Conservation (phyloP, 2,888 invertebrate genomes). For the Bombylius major region DNA sequence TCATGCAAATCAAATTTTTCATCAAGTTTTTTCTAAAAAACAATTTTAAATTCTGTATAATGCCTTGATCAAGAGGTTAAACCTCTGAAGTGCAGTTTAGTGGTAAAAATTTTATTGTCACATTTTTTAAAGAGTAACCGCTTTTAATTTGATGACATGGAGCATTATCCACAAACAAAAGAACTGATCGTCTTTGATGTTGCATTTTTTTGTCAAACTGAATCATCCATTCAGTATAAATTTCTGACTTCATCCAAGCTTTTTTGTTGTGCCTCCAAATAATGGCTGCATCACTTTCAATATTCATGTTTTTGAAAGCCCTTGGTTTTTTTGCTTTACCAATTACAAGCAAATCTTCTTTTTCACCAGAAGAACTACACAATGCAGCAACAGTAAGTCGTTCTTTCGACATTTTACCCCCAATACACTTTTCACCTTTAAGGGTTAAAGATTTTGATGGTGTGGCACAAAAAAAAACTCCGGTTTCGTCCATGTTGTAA, state of each 20-base stretch:
- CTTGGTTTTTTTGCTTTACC: background rate
- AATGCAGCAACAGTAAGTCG: slow-evolving; percentile 14
- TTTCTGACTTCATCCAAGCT: background rate
- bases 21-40: too few relatives aligned
- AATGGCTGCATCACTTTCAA: background rate
- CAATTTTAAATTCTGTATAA: slow-evolving; percentile 9
- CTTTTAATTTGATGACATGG: too few relatives aligned
- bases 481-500: background rate
- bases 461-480: background rate
- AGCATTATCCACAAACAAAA: background rate
- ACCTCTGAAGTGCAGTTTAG: slow-evolving; percentile 19
- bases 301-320: too few relatives aligned
- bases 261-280: background rate
- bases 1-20: too few relatives aligned
- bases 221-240: background rate
- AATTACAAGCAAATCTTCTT: too few relatives aligned
- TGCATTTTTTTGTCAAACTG: background rate
- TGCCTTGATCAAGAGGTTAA: slow-evolving; percentile 20
- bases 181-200: background rate
- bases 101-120: slow-evolving; percentile 14
- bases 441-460: background rate
- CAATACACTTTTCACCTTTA: slow-evolving; percentile 14
- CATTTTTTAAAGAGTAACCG: too few relatives aligned
- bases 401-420: slow-evolving; percentile 16
- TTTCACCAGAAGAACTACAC: too few relatives aligned